Evolutionary conservation across 2,113 vertebrate species (phyloP), one percentile per base, ranked within the genome.

Genomic region (Coregonus clupeaformis): DNA sequence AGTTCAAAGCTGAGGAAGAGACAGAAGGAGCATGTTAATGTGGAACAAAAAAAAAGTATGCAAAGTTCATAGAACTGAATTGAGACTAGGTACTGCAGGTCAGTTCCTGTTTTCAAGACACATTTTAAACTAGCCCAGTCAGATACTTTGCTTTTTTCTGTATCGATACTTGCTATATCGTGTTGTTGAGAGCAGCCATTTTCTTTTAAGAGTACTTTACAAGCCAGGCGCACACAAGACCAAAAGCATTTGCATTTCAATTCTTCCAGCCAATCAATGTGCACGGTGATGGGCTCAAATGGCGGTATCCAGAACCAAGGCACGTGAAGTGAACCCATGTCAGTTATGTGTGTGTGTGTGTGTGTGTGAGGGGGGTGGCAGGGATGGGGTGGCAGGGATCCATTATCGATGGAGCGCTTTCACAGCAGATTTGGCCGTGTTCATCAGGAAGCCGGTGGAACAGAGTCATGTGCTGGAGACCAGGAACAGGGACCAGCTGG

Each of bases 1-100:
- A 72, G 24, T 1, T 24, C 86, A 90, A 70, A 91, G 91, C 49
- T 73, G 59, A n/a, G n/a, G 74, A 65, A 81, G 73, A 81, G 57
- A 60, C 57, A 60, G 57, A 22, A 9, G 59, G 64, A 20, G 64
- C 59, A 76, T 75, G 62, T 82, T 45, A 49, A 68, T 60, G 57
- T 22, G 49, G 49, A 52, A 18, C 49, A 52, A 52, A 18, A 6
- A 36, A 49, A 5, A 52, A 18, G 5, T 1, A 49, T 5, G 4
- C 47, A 49, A 49, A 1, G 16, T 52, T 52, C 16, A 52, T 52
- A 52, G 16, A 52, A 16, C 3, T 52, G 49, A 52, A 52, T 52
- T 52, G 49, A 52, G 36, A 42, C 9, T 11, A 42, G 9, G 11
- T 42, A 42, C 36, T 42, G 36, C 36, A 42, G 9, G 36, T 3